Base-by-base conservation (phyloP, 2,888 invertebrate species). In the Criorhina ranunculi region DNA sequence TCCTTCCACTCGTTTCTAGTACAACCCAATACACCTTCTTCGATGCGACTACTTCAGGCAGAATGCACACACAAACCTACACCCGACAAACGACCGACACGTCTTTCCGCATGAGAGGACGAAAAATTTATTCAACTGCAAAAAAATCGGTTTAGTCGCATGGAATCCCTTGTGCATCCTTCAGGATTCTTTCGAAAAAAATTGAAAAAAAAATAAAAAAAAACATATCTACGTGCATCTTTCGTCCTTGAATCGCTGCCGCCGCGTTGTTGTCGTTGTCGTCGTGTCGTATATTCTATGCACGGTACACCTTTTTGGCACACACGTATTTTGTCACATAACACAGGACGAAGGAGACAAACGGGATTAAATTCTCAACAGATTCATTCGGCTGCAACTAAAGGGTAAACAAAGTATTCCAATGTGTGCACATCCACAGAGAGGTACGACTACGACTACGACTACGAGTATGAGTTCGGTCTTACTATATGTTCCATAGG, bases 401-500 rank as follows among this genome's bases (percentile, higher is more conserved):
- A 64, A 76, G 85, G 60, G 80, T 85, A 85, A 85, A 85, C 85
- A 85, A 85, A 85, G 75, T 76, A 75, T 66, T 80, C 66, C 76
- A 60, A 75, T 85, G 85, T 85, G 75, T 72, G 76, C 79, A 73
- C 62, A 79, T 31, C 5, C 75, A 79, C 37, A 70, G 46, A 75
- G 67, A 73, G 46, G 29, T 31, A 59, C 7, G 12, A 12, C 44
- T 46, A 53, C 37, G 33, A 53, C 40, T 72, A 31, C 46, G 40
- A 42, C 44, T 44, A 9, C 2, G 5, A 5, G 17, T 8, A 11
- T 24, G 24, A 24, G 24, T 24, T 7, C 31, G 19, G 7, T 66
- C 49, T 51, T 29, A 44, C 35, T 53, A 17, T 19, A 31, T 29
- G 24, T 55, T 55, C 42, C 12, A 4, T 37, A 75, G 69, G 67